These are phyloP conservation scores for Eurypyga helias DNA, from an alignment of 2,113 vertebrate genomes.

Conservation along the genomic window DNA sequence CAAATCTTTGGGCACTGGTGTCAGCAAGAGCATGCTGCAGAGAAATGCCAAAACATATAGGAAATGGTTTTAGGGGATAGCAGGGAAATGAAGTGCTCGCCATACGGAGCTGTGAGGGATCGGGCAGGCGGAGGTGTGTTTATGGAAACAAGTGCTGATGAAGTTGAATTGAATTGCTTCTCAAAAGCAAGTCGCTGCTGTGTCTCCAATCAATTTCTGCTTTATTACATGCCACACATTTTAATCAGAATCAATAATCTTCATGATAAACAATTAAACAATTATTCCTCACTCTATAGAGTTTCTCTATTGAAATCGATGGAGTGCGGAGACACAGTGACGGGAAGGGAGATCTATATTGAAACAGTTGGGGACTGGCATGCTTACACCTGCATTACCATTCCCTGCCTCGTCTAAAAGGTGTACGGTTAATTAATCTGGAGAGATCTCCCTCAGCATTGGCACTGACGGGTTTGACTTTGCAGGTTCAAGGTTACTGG, in stretches of 20 bases:
- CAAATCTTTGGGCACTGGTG: constrained; percentile 12
- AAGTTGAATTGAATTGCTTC: constrained; percentile 59
- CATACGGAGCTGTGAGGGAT: background rate
- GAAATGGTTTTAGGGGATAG: background rate
- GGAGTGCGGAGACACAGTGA: background rate
- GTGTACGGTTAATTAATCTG: background rate
- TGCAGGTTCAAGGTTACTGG: background rate
- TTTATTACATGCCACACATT: constrained; percentile 75
- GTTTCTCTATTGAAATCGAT: constrained; percentile 72
- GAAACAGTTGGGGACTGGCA: background rate
- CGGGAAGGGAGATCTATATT: background rate
- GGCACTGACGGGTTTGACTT: background rate
- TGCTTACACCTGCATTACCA: background rate
- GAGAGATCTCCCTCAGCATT: background rate
- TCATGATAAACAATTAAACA: constrained; percentile 83
- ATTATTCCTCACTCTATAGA: constrained; percentile 77
- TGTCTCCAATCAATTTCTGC: constrained; percentile 63
- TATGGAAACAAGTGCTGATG: constrained; percentile 58
- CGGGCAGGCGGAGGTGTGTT: background rate
- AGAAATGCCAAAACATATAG: background rate
- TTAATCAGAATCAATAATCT: constrained; percentile 80
- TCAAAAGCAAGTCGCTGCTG: constrained; percentile 35
- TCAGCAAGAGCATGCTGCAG: background rate
- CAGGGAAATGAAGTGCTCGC: background rate
- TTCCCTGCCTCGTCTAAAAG: background rate